A percentile compares a stretch with the other conserved stretches of the same genome.
Conservation (phyloP, 2,888 invertebrate species). For the Stenolophus ochropezus region DNA sequence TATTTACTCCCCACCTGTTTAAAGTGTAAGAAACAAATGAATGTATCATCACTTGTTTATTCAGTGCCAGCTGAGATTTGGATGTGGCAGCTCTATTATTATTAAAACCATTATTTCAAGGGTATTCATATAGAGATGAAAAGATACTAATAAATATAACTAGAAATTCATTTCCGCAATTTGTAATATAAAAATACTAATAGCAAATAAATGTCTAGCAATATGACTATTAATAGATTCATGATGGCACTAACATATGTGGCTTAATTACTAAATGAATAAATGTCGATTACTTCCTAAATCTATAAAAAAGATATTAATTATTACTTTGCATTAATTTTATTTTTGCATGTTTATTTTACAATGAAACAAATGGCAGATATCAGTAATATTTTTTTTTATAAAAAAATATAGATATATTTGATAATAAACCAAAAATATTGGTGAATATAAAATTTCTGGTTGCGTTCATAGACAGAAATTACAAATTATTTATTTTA, state of each 20-base stretch:
- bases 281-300: constrained; percentile 20
- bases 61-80: too few relatives aligned
- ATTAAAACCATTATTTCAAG: background rate
- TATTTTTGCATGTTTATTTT: background rate
- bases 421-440: too few relatives aligned
- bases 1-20: too few relatives aligned
- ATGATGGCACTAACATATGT: constrained; percentile 16
- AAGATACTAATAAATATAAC: background rate
- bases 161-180: background rate
- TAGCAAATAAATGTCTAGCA: background rate
- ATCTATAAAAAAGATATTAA: constrained; percentile 3
- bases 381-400: too few relatives aligned
- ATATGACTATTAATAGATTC: background rate
- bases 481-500: too few relatives aligned
- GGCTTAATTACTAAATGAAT: constrained; percentile 15
- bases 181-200: background rate
- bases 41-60: background rate
- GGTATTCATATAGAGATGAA: background rate
- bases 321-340: background rate
- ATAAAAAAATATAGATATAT: too few relatives aligned
- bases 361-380: too few relatives aligned
- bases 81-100: too few relatives aligned
- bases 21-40: background rate
- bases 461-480: too few relatives aligned
- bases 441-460: too few relatives aligned